Conservation (phyloP, 2,113 vertebrate species). For the Chloroceryle aenea region DNA sequence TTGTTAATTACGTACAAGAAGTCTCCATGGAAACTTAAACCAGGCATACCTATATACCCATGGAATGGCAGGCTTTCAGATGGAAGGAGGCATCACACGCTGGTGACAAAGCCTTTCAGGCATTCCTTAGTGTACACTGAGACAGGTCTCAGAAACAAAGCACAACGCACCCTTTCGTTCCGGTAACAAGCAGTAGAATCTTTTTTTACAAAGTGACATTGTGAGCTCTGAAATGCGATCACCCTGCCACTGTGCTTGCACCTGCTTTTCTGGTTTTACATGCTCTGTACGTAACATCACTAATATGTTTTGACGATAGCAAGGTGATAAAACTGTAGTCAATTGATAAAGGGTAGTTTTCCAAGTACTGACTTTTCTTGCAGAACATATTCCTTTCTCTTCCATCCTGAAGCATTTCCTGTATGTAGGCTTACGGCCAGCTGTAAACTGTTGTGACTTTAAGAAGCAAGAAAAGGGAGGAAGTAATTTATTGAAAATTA, state of each 20-base stretch:
- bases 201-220: not conserved
- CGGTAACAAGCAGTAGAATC: not conserved
- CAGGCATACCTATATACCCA: not conserved
- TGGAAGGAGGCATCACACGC: not conserved
- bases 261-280: not conserved
- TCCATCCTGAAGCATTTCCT: not conserved
- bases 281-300: not conserved
- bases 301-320: not conserved
- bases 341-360: not conserved
- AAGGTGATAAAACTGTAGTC: not conserved
- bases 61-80: not conserved
- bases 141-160: not conserved
- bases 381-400: not conserved
- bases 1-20: not conserved
- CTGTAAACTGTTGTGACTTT: not conserved
- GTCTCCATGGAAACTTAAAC: slow-evolving; percentile 71
- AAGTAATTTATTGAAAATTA: not conserved
- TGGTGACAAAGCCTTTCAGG: not conserved
- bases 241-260: not conserved
- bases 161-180: not conserved
- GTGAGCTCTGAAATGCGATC: not conserved
- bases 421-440: not conserved
- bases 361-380: not conserved
- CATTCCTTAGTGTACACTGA: not conserved
- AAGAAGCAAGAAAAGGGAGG: not conserved